phyloP scores from a whole-genome alignment of 2,113 vertebrate genomes.

The Syngnathus floridae region DNA sequence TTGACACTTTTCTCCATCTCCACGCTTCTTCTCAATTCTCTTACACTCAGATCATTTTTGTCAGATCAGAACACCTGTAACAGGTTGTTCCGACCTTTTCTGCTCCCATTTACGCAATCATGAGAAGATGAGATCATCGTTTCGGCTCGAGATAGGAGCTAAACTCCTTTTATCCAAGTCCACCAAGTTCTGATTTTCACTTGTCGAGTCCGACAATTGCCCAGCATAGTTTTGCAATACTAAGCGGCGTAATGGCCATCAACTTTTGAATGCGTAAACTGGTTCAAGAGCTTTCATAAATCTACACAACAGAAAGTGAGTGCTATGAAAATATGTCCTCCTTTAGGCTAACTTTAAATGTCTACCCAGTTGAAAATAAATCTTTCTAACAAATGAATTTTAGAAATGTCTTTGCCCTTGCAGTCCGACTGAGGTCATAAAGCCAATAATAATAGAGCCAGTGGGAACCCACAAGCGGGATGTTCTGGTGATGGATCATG shows the following conservation, averaged over 20 bases:
- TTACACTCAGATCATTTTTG: neutral
- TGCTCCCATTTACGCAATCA: neutral
- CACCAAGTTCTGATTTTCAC: too few species aligned
- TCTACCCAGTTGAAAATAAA: constrained; percentile 12
- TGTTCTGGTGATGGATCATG: constrained; percentile 45
- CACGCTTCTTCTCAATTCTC: neutral
- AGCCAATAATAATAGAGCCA: constrained; percentile 42
- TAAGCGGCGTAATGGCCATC: neutral
- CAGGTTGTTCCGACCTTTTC: neutral
- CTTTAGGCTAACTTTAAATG: constrained; percentile 5
- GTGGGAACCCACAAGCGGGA: constrained; percentile 27
- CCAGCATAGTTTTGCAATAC: too few species aligned
- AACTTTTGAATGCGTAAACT: neutral
- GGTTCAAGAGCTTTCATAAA: neutral
- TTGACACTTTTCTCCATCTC: neutral
- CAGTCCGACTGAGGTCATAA: constrained; percentile 7
- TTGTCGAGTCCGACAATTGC: neutral
- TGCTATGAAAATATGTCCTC: neutral
- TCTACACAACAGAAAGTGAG: neutral
- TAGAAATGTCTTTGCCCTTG: constrained; percentile 22
- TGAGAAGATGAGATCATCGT: neutral
- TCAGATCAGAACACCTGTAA: neutral
- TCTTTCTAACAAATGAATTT: constrained; percentile 21
- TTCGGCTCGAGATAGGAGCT: neutral
- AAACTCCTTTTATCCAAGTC: too few species aligned